phyloP scores from a whole-genome alignment of 64 coral and sea anemone species.

The Astreopora myriophthalma region DNA sequence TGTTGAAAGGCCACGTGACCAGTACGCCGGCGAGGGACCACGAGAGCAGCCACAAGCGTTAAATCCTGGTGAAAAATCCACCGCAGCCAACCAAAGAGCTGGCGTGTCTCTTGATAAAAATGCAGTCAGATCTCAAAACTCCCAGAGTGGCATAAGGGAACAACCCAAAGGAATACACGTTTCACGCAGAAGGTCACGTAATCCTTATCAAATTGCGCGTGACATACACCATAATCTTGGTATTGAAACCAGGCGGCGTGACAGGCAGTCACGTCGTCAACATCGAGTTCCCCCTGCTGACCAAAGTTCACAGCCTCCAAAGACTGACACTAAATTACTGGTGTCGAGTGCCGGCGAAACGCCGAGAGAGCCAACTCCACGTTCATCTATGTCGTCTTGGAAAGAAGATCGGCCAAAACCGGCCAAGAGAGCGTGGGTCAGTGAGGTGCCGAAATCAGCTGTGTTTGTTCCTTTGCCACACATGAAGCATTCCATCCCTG shows the following conservation, averaged over 20 bases:
- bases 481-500: slow-evolving; percentile 30
- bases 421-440: slow-evolving; percentile 70
- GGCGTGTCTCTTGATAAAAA: slow-evolving; percentile 14
- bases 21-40: slow-evolving; percentile 31
- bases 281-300: background rate
- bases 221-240: slow-evolving; percentile 42
- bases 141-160: background rate
- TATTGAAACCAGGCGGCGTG: slow-evolving; percentile 2
- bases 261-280: background rate
- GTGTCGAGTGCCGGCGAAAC: background rate
- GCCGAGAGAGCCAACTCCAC: slow-evolving; percentile 26
- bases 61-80: background rate
- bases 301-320: background rate
- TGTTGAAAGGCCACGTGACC: background rate
- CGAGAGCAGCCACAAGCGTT: slow-evolving; percentile 15
- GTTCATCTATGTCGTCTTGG: slow-evolving; percentile 56
- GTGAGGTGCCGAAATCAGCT: slow-evolving; percentile 49
- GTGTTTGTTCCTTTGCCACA: slow-evolving; percentile 83
- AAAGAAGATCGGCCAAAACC: slow-evolving; percentile 76
- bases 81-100: background rate
- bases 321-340: background rate
- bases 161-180: slow-evolving; percentile 25
- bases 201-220: slow-evolving; percentile 50
- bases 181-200: background rate
- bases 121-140: slow-evolving; percentile 2